A percentile compares a stretch with the other conserved stretches of the same genome.
Conservation (phyloP, 2,888 invertebrate genomes). For the Lissonota sp. region DNA sequence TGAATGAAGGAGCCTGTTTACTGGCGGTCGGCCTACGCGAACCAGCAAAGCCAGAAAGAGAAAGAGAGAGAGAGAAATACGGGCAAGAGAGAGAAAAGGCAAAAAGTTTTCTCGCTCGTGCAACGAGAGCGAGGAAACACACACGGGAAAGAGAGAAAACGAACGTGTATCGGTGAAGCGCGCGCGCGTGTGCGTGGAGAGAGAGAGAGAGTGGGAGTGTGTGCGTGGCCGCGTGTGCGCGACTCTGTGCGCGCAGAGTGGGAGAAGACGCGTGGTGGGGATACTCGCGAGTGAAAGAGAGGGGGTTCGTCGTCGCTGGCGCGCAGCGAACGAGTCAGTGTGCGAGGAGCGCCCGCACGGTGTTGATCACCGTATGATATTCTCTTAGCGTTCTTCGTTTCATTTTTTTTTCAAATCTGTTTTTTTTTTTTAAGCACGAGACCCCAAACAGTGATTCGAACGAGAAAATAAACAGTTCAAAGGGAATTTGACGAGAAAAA, state of each 20-base stretch:
- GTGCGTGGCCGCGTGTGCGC: constrained; percentile 58
- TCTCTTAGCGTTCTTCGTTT: constrained; percentile 44
- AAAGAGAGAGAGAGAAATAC: constrained; percentile 20
- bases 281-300: constrained; percentile 55
- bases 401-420: background rate
- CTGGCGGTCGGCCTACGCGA: constrained; percentile 82
- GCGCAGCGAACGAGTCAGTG: constrained; percentile 73
- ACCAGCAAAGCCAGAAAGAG: constrained; percentile 66
- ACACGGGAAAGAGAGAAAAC: constrained; percentile 5
- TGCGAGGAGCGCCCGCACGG: constrained; percentile 77
- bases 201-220: constrained; percentile 55
- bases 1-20: constrained; percentile 83
- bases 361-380: constrained; percentile 72
- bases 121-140: background rate
- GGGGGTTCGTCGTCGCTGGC: constrained; percentile 65
- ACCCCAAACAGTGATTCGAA: too few species aligned
- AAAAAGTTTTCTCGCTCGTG: background rate
- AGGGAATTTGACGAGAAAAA: too few species aligned
- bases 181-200: constrained; percentile 21
- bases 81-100: constrained; percentile 15
- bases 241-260: constrained; percentile 61
- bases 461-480: too few species aligned
- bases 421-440: background rate
- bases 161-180: background rate
- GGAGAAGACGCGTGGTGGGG: constrained; percentile 33